phyloP scores from a whole-genome alignment of 2,888 invertebrate genomes.

The Tineola bisselliella region DNA sequence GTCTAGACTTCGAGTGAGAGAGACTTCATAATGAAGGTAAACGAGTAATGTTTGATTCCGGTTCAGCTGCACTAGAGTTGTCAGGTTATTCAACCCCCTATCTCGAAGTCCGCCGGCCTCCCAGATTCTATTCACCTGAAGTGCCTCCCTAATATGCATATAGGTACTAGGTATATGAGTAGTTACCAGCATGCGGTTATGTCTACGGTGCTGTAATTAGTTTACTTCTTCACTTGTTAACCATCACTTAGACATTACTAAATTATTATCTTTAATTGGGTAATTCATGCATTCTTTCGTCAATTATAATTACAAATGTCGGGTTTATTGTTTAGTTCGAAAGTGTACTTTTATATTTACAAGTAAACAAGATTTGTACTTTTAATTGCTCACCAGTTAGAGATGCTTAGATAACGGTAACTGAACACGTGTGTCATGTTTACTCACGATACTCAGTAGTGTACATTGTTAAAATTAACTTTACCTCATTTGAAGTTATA shows the following conservation, averaged over 20 bases:
- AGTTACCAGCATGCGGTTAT: no score
- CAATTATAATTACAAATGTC: no score
- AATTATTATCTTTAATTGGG: not conserved
- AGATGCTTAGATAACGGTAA: not conserved
- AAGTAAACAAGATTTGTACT: not conserved
- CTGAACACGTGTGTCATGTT: slow-evolving; percentile 17
- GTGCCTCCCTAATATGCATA: not conserved
- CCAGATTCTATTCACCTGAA: not conserved
- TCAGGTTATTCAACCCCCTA: slow-evolving; percentile 19
- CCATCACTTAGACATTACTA: not conserved
- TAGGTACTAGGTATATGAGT: not conserved
- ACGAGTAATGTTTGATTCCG: slow-evolving; percentile 15
- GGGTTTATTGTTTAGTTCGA: not conserved
- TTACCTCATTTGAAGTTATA: slow-evolving; percentile 34
- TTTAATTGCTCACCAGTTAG: not conserved
- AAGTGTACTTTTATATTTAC: not conserved
- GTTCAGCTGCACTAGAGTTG: slow-evolving; percentile 15
- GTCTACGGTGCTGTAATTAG: not conserved
- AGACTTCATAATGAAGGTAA: slow-evolving; percentile 15
- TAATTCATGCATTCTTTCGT: not conserved
- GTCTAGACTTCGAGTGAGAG: slow-evolving; percentile 3
- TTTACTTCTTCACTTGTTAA: not conserved
- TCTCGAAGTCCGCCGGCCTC: not conserved
- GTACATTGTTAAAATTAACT: slow-evolving; percentile 45
- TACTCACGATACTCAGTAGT: slow-evolving; percentile 35